Conservation (phyloP, 2,888 invertebrate species). For the Protodeltote pygarga region DNA sequence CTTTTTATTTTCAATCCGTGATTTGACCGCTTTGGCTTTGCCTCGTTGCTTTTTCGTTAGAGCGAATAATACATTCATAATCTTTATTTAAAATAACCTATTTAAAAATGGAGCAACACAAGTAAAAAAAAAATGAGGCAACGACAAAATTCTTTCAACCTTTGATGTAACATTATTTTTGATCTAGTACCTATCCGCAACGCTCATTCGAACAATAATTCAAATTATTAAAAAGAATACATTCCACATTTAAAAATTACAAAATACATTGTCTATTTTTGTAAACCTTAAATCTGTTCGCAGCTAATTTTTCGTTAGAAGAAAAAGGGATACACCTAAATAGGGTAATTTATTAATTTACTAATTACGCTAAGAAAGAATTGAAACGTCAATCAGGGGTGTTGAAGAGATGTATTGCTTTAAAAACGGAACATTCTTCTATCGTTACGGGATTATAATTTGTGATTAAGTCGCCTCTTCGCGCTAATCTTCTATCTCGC, state of each 20-base stretch:
- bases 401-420: too few relatives aligned
- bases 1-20: not conserved
- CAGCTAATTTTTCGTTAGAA: slow-evolving; percentile 12
- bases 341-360: slow-evolving; percentile 25
- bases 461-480: too few relatives aligned
- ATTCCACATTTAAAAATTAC: slow-evolving; percentile 29
- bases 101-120: not conserved
- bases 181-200: slow-evolving; percentile 22
- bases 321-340: slow-evolving; percentile 2
- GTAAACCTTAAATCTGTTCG: slow-evolving; percentile 18
- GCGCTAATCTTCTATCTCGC: too few relatives aligned
- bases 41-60: too few relatives aligned
- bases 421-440: not conserved
- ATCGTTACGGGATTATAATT: too few relatives aligned
- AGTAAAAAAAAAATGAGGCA: not conserved
- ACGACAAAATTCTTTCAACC: not conserved
- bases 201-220: slow-evolving; percentile 8
- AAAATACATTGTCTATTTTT: slow-evolving; percentile 30
- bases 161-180: slow-evolving; percentile 18
- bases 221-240: slow-evolving; percentile 15
- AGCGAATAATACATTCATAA: too few relatives aligned
- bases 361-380: slow-evolving; percentile 19
- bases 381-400: not conserved
- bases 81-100: not conserved
- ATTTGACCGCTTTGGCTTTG: too few relatives aligned